These are phyloP conservation scores for Butorides virescens DNA, from an alignment of 2,113 vertebrate species.

Conservation along the genomic window DNA sequence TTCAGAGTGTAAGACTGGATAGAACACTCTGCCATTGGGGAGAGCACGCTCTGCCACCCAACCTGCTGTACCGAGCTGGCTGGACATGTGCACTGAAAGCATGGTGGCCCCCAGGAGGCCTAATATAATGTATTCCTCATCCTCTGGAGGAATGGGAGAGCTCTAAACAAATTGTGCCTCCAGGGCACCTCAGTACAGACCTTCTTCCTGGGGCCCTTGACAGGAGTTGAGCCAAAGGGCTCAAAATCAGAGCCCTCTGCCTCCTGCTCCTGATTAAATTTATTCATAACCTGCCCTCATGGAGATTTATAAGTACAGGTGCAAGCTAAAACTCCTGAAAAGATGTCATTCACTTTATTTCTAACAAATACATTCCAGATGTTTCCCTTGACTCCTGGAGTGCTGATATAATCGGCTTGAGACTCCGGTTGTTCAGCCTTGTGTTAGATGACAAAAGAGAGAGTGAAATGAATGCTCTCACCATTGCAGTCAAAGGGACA, in stretches of 20 bases:
- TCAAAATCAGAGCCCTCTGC: neutral
- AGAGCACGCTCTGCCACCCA: neutral
- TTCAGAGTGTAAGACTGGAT: neutral
- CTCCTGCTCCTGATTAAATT: neutral
- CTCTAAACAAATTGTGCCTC: neutral
- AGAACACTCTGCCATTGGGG: fast-evolving
- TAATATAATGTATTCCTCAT: neutral
- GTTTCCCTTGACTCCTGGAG: neutral
- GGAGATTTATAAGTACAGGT: slow-evolving; percentile 34
- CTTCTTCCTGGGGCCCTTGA: neutral
- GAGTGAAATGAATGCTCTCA: neutral
- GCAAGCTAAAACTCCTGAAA: slow-evolving; percentile 12
- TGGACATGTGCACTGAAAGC: neutral
- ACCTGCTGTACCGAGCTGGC: neutral
- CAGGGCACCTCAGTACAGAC: neutral
- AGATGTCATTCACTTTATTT: slow-evolving; percentile 12
- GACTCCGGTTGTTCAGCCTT: neutral
- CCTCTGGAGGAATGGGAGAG: neutral
- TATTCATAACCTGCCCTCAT: neutral
- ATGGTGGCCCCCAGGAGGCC: neutral
- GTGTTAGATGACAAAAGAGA: neutral
- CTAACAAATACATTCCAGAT: slow-evolving; percentile 41
- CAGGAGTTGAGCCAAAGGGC: neutral
- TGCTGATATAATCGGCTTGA: neutral
- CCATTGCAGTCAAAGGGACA: neutral